Conservation (phyloP, 1,140 invertebrate genomes). For the Mesaphorura yosii region DNA sequence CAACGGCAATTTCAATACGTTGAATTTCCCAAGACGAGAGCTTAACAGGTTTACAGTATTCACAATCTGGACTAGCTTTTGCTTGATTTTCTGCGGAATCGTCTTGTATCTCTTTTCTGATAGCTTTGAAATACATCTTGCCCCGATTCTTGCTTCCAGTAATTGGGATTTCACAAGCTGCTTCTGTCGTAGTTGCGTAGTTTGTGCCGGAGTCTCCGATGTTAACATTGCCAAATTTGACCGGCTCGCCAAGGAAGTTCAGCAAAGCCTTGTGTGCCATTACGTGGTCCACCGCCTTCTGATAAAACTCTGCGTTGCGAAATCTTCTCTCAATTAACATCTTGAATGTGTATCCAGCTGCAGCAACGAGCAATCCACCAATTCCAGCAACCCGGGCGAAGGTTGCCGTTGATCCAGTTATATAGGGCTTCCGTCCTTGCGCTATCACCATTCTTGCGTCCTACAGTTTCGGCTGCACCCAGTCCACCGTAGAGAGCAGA, state of each 20-base stretch:
- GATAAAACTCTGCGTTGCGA: slow-evolving; percentile 43
- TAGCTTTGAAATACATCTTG: slow-evolving; percentile 43
- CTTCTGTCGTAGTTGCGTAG: slow-evolving; percentile 40
- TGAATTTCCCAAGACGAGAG: slow-evolving; percentile 2
- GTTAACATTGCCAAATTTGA: slow-evolving; percentile 47
- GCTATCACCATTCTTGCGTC: too few species aligned
- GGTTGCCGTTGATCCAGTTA: too few species aligned
- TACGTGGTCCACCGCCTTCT: slow-evolving; percentile 43
- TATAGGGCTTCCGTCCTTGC: too few species aligned
- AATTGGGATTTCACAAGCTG: slow-evolving; percentile 48
- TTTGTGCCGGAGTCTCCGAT: slow-evolving; percentile 44
- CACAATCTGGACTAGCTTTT: not conserved
- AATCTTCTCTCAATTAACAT: slow-evolving; percentile 41
- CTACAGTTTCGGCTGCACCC: too few species aligned
- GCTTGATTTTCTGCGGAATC: slow-evolving; percentile 12
- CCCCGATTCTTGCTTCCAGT: slow-evolving; percentile 48
- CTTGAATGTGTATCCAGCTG: slow-evolving; percentile 38
- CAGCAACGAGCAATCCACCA: slow-evolving; percentile 39
- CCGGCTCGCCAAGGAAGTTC: slow-evolving; percentile 49
- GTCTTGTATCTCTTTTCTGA: not conserved
- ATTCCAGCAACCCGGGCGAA: slow-evolving; percentile 42
- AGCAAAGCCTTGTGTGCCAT: slow-evolving; percentile 44
- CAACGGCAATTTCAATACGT: slow-evolving; percentile 12
- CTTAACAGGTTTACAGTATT: too few species aligned
- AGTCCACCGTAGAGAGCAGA: too few species aligned